Conservation (phyloP, 2,113 vertebrate species). For the Spilogale gracilis region DNA sequence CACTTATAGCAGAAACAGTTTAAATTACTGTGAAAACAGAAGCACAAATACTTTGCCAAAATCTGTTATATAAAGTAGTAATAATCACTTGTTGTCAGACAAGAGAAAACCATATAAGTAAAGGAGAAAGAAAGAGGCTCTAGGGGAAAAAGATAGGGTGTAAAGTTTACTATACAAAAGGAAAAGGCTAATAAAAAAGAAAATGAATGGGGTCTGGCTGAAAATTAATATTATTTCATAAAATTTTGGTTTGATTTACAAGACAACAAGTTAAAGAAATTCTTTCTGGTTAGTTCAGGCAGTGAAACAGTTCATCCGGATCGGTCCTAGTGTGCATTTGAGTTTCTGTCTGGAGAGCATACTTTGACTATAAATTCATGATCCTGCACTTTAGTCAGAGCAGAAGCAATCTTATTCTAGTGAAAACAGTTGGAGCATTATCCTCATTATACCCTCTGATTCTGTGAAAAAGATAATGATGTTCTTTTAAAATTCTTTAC, state of each 20-base stretch:
- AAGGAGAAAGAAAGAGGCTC: neutral
- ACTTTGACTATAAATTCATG: neutral
- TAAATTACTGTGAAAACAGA: slow-evolving; percentile 32
- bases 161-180: neutral
- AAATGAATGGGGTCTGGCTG: neutral
- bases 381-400: neutral
- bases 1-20: neutral
- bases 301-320: neutral
- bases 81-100: neutral
- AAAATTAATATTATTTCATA: neutral
- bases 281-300: neutral
- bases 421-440: neutral
- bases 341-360: neutral
- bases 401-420: neutral
- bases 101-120: neutral
- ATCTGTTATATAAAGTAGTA: slow-evolving; percentile 29
- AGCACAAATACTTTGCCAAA: slow-evolving; percentile 35
- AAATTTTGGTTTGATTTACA: neutral
- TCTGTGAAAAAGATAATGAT: neutral
- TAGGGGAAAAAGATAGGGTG: neutral
- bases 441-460: neutral
- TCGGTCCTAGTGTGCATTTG: neutral
- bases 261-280: neutral
- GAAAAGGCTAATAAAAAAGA: neutral
- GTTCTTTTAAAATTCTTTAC: neutral